phyloP scores from a whole-genome alignment of 1,140 invertebrate genomes.

The Drosophila nannoptera region DNA sequence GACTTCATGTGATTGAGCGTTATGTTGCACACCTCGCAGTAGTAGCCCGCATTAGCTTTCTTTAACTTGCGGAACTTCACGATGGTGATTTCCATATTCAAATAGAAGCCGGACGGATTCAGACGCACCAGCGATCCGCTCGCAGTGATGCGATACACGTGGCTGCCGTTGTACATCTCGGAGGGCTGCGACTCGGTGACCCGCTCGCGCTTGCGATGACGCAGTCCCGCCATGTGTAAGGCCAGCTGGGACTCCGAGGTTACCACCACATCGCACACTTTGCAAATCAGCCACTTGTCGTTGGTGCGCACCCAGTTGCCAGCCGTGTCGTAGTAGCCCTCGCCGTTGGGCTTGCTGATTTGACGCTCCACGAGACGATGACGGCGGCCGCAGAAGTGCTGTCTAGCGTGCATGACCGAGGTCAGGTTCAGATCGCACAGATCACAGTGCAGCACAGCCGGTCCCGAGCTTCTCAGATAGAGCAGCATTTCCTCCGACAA shows the following conservation, averaged over 20 bases:
- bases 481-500: conserved; percentile 50
- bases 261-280: conserved; percentile 78
- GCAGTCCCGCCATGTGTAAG: conserved; percentile 77
- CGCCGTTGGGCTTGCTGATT: conserved; percentile 57
- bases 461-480: conserved; percentile 25
- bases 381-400: conserved; percentile 79
- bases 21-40: conserved; percentile 83
- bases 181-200: not conserved
- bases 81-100: conserved; percentile 8
- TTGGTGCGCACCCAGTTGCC: conserved; percentile 76
- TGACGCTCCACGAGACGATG: conserved; percentile 70
- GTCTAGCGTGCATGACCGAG: conserved; percentile 78
- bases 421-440: conserved; percentile 79
- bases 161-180: conserved; percentile 24
- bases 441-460: conserved; percentile 66
- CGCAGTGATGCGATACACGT: conserved; percentile 41
- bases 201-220: conserved; percentile 73
- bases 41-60: conserved; percentile 82
- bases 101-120: conserved; percentile 25
- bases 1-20: conserved; percentile 82
- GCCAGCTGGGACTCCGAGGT: conserved; percentile 79
- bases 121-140: conserved; percentile 40
- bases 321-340: conserved; percentile 68
- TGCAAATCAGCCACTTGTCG: conserved; percentile 71
- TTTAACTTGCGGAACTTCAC: conserved; percentile 80